Evolutionary conservation across 2,113 vertebrate genomes (phyloP).

Genomic region (Trematomus loennbergii): DNA sequence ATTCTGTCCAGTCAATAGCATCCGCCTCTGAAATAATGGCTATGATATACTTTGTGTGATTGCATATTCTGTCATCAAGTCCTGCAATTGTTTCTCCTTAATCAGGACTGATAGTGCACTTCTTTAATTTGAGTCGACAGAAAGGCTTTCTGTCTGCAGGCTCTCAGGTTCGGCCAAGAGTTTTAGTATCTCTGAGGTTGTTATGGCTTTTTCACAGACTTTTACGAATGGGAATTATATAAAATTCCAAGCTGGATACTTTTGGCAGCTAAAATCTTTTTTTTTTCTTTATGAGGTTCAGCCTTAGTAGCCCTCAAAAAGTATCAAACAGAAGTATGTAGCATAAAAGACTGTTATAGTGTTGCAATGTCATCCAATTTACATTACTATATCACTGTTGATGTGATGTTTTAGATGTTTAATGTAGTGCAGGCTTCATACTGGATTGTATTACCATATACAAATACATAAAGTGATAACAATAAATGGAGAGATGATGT

Average conservation of each 20-base stretch:
- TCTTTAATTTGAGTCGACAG: not conserved
- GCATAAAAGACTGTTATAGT: not conserved
- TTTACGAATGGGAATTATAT: not conserved
- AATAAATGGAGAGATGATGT: not conserved
- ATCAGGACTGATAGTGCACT: not conserved
- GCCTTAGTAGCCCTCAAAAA: not conserved
- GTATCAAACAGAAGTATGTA: not conserved
- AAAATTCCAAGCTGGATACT: not conserved
- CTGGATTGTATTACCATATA: not conserved
- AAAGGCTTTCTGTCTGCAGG: not conserved
- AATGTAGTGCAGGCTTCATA: not conserved
- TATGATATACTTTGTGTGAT: not conserved
- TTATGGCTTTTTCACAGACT: not conserved
- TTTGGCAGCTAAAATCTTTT: not conserved
- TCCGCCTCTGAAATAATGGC: constrained; percentile 8
- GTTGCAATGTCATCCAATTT: not conserved
- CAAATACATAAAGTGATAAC: not conserved
- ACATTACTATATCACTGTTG: not conserved
- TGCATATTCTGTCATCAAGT: constrained; percentile 17
- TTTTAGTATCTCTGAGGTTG: not conserved
- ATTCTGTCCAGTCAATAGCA: constrained; percentile 21
- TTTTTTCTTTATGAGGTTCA: not conserved
- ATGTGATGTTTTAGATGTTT: not conserved
- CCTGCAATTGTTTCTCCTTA: not conserved
- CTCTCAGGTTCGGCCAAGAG: not conserved